Conservation (phyloP, 1,140 invertebrate genomes). For the Branchinecta lindahli region DNA sequence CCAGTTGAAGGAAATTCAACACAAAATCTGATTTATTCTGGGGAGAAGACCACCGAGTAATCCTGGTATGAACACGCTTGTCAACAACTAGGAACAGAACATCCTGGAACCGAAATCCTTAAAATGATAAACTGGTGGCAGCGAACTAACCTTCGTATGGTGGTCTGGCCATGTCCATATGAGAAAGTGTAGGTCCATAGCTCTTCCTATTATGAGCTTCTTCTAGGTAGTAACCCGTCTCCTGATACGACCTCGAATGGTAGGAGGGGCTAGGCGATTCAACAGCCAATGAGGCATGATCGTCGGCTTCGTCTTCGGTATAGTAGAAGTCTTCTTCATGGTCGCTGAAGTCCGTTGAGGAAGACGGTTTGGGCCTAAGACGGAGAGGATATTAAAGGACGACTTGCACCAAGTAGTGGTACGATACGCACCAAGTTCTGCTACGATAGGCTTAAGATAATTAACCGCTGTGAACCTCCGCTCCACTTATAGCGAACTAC, state of each 20-base stretch:
- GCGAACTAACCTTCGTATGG: conserved; percentile 50
- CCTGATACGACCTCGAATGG: conserved; percentile 14
- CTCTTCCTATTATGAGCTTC: conserved; percentile 11
- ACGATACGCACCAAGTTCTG: conserved; percentile 10
- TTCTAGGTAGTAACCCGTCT: background rate
- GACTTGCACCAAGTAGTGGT: background rate
- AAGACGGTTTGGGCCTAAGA: background rate
- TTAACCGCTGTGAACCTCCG: too few species aligned
- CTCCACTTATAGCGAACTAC: too few species aligned
- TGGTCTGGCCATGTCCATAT: conserved; percentile 81
- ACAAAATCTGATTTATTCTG: background rate
- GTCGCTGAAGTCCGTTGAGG: conserved; percentile 37
- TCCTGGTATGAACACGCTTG: too few species aligned
- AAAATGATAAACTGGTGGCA: background rate
- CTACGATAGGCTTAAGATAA: too few species aligned
- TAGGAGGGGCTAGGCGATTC: conserved; percentile 16
- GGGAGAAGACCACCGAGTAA: too few species aligned
- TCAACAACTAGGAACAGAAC: too few species aligned
- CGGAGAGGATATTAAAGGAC: background rate
- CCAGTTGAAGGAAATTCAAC: background rate
- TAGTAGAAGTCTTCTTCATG: conserved; percentile 94
- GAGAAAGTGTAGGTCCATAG: conserved; percentile 63
- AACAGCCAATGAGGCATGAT: conserved; percentile 23
- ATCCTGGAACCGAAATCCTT: too few species aligned
- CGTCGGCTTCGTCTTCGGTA: conserved; percentile 47